Evolutionary conservation across 2,113 vertebrate genomes (phyloP).

Genomic region (Arenaria interpres): DNA sequence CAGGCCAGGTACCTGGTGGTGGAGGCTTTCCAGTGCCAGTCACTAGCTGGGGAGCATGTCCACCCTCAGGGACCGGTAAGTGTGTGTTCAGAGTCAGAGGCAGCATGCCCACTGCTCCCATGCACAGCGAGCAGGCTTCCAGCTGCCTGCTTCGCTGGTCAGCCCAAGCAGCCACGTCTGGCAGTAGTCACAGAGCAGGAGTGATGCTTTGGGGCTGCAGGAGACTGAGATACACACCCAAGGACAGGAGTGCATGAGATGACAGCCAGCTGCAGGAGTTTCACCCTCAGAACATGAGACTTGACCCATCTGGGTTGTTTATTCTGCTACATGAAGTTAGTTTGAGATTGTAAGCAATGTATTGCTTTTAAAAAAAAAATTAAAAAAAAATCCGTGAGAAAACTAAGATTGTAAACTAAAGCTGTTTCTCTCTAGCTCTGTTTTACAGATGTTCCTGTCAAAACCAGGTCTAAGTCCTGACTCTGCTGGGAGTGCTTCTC

Average conservation of each 20-base stretch:
- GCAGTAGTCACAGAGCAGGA: background rate
- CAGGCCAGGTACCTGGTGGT: background rate
- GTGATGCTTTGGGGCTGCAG: background rate
- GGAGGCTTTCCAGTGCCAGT: background rate
- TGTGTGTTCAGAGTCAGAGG: background rate
- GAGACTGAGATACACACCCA: background rate
- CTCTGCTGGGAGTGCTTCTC: background rate
- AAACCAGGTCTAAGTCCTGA: background rate
- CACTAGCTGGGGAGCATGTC: background rate
- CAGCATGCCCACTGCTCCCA: background rate
- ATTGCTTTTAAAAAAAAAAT: background rate
- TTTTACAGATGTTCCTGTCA: background rate
- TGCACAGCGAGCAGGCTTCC: accelerated
- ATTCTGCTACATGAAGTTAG: background rate
- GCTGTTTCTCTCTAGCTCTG: background rate
- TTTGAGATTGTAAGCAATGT: background rate
- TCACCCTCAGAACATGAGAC: background rate
- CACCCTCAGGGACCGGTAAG: accelerated
- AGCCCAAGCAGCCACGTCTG: background rate
- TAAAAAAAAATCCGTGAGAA: background rate
- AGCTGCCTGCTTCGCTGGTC: background rate
- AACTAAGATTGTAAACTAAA: background rate
- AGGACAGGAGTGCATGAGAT: background rate
- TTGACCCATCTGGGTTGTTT: background rate
- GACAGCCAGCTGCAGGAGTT: background rate